phyloP scores from a whole-genome alignment of 2,888 invertebrate species.

The Dorcus parallelipipedus region DNA sequence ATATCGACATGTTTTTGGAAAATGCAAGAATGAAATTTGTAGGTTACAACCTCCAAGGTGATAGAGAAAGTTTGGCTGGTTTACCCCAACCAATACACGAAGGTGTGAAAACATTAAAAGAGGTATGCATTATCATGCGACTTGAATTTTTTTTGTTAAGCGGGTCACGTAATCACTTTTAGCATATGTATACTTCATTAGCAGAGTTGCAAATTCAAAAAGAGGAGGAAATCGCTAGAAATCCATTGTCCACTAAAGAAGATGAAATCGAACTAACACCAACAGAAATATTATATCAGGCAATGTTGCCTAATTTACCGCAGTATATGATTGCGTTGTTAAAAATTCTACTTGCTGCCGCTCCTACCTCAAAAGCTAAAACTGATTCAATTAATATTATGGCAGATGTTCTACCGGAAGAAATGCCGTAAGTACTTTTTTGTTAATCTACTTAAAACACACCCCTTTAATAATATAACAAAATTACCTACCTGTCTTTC shows the following conservation, averaged over 20 bases:
- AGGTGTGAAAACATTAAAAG: slow-evolving; percentile 84
- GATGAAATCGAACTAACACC: slow-evolving; percentile 76
- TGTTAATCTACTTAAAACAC: too few relatives aligned
- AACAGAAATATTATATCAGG: slow-evolving; percentile 86
- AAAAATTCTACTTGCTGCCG: slow-evolving; percentile 95
- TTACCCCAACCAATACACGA: slow-evolving; percentile 96
- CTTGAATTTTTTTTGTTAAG: not conserved
- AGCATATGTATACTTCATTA: slow-evolving; percentile 92
- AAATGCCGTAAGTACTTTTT: slow-evolving; percentile 75
- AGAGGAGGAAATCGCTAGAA: slow-evolving; percentile 87
- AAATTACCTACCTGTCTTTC: too few relatives aligned
- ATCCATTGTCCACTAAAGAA: slow-evolving; percentile 85
- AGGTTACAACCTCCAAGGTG: slow-evolving; percentile 85
- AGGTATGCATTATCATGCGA: slow-evolving; percentile 45
- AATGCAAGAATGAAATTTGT: slow-evolving; percentile 92
- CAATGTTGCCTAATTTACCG: slow-evolving; percentile 93
- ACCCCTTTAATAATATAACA: too few relatives aligned
- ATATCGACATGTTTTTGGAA: slow-evolving; percentile 89
- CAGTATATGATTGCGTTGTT: slow-evolving; percentile 97
- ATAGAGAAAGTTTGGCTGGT: slow-evolving; percentile 87
- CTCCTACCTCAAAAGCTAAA: slow-evolving; percentile 98
- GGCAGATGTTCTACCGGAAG: slow-evolving; percentile 95
- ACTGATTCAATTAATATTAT: slow-evolving; percentile 97
- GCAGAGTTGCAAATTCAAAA: slow-evolving; percentile 88
- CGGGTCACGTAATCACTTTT: slow-evolving; percentile 33